phyloP scores from a whole-genome alignment of 2,888 invertebrate genomes.

The Kuschelorhynchus macadamiae region DNA sequence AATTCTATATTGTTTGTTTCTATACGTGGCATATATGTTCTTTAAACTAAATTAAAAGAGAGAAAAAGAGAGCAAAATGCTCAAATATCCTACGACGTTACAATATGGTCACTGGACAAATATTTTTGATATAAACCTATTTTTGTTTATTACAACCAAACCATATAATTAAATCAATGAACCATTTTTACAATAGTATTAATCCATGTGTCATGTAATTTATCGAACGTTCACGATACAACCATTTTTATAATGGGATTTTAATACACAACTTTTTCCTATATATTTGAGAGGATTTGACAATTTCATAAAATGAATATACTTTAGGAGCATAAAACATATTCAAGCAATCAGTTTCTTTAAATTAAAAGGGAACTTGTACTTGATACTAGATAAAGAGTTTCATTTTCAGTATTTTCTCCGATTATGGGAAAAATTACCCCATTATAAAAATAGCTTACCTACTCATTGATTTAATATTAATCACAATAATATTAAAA shows the following conservation, averaged over 20 bases:
- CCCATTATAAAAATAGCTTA: not conserved
- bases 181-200: slow-evolving; percentile 61
- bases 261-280: too few species aligned
- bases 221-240: not conserved
- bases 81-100: slow-evolving; percentile 46
- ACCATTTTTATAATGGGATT: not conserved
- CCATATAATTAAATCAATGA: slow-evolving; percentile 58
- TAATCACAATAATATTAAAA: not conserved
- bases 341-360: too few species aligned
- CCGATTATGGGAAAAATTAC: not conserved
- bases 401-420: too few species aligned
- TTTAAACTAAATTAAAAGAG: slow-evolving; percentile 38
- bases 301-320: too few species aligned
- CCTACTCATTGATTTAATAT: not conserved
- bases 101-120: slow-evolving; percentile 46
- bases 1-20: slow-evolving; percentile 25
- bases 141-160: slow-evolving; percentile 54
- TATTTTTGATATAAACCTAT: slow-evolving; percentile 17
- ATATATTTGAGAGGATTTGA: too few species aligned
- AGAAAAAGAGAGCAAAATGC: slow-evolving; percentile 37
- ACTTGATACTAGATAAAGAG: too few species aligned
- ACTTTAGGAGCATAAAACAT: too few species aligned
- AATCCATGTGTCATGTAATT: slow-evolving; percentile 57
- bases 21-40: slow-evolving; percentile 42
- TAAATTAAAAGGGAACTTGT: too few species aligned